A percentile compares a stretch with the other conserved stretches of the same genome.
phyloP scores from a whole-genome alignment of 1,140 invertebrate genomes.

The Carposina sasakii region DNA sequence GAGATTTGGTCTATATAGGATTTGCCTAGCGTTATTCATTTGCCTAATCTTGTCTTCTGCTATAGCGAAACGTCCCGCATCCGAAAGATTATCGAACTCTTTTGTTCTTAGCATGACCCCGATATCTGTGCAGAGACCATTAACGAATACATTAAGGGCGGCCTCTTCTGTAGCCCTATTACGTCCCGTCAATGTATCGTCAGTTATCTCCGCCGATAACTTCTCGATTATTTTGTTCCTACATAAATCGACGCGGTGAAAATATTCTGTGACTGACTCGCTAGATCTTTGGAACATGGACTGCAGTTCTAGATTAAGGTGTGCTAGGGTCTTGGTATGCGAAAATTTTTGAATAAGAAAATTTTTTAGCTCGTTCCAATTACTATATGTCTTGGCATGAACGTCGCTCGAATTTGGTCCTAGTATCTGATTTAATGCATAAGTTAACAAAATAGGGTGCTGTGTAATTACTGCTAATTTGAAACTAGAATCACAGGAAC shows the following conservation, averaged over 20 bases:
- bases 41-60: slow-evolving; percentile 13
- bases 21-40: slow-evolving; percentile 15
- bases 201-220: slow-evolving; percentile 10
- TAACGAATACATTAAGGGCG: slow-evolving; percentile 12
- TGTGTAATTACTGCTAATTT: slow-evolving; percentile 1
- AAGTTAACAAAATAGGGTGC: slow-evolving; percentile 4
- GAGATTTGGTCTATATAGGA: not conserved
- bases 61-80: slow-evolving; percentile 12
- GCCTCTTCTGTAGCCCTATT: slow-evolving; percentile 13
- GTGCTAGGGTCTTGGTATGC: slow-evolving; percentile 14
- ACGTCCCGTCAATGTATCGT: not conserved
- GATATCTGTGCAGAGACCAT: slow-evolving; percentile 12
- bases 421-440: slow-evolving; percentile 13
- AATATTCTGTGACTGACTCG: slow-evolving; percentile 12
- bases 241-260: slow-evolving; percentile 15
- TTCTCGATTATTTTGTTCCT: slow-evolving; percentile 17
- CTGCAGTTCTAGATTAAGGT: slow-evolving; percentile 17
- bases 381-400: not conserved
- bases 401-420: slow-evolving; percentile 8
- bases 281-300: slow-evolving; percentile 12
- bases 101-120: slow-evolving; percentile 16
- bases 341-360: slow-evolving; percentile 15
- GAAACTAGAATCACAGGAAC: slow-evolving; percentile 23
- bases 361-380: not conserved
- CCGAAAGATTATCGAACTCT: slow-evolving; percentile 6